Conservation (phyloP, 1,140 invertebrate species). For the Drosophila asahinai region DNA sequence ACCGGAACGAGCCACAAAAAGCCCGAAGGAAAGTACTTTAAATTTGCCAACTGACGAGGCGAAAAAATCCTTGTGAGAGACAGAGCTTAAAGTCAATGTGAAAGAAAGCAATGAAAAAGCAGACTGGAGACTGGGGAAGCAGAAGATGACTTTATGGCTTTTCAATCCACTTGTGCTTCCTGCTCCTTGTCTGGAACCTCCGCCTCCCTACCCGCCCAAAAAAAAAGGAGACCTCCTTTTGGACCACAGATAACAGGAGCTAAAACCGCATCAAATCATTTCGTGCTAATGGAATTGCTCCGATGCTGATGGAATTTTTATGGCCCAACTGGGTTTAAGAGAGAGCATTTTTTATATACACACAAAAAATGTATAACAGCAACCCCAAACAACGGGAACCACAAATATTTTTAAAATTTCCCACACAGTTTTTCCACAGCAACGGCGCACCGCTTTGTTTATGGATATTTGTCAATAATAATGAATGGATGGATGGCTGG, state of each 20-base stretch:
- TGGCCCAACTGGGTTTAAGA: conserved; percentile 41
- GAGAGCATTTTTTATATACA: neutral
- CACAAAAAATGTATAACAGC: conserved; percentile 19
- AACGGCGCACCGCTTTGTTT: conserved; percentile 22
- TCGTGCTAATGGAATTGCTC: conserved; percentile 80
- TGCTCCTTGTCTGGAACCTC: conserved; percentile 24
- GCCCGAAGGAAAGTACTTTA: conserved; percentile 16
- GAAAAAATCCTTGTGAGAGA: conserved; percentile 22
- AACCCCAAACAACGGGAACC: neutral
- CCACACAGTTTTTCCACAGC: conserved; percentile 23
- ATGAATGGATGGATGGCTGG: conserved; percentile 28
- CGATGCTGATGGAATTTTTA: conserved; percentile 77
- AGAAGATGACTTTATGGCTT: conserved; percentile 67
- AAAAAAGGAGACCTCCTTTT: conserved; percentile 7
- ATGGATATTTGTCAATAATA: conserved; percentile 60
- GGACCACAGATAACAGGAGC: conserved; percentile 54
- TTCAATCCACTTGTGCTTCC: conserved; percentile 63
- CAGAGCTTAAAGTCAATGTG: conserved; percentile 17
- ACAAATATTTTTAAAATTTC: conserved; percentile 31
- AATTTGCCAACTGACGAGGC: conserved; percentile 1
- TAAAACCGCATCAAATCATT: conserved; percentile 79
- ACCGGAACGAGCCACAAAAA: neutral
- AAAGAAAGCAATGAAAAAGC: conserved; percentile 6
- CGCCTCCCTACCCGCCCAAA: neutral
- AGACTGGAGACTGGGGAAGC: neutral